Percentiles rank a stretch among this genome's conserved stretches.
Evolutionary conservation across 2,888 invertebrate species (phyloP).

Genomic region (Lasioglossum villosulum): DNA sequence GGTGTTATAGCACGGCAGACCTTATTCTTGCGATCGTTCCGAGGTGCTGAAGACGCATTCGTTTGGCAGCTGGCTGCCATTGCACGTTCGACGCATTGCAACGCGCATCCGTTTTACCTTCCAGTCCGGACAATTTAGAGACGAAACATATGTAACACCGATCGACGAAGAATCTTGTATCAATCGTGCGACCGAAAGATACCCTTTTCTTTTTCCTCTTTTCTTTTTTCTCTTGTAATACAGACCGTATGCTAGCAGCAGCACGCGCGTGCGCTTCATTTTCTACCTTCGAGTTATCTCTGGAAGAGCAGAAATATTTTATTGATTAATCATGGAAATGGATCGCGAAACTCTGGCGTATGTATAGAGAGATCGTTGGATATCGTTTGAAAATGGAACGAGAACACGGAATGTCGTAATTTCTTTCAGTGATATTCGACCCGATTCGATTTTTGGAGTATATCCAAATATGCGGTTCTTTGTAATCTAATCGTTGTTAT

Average conservation of each 20-base stretch:
- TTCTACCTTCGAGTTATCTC: constrained; percentile 36
- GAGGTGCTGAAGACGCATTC: constrained; percentile 60
- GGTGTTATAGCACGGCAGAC: constrained; percentile 66
- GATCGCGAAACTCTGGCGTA: constrained; percentile 10
- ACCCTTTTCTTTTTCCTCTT: constrained; percentile 6
- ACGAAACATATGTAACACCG: constrained; percentile 35
- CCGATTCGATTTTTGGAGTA: constrained; percentile 4
- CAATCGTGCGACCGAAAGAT: constrained; percentile 29
- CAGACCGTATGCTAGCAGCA: background rate
- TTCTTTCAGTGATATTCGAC: background rate
- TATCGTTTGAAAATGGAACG: background rate
- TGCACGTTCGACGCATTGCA: constrained; percentile 55
- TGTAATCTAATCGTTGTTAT: constrained; percentile 13
- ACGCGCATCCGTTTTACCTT: constrained; percentile 48
- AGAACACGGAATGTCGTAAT: background rate
- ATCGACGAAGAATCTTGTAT: constrained; percentile 21
- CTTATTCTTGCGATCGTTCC: constrained; percentile 70
- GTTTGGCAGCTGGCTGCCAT: constrained; percentile 76
- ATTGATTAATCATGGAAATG: constrained; percentile 7
- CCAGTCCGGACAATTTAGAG: constrained; percentile 45
- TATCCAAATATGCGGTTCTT: constrained; percentile 5
- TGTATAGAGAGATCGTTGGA: background rate
- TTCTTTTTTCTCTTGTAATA: constrained; percentile 20
- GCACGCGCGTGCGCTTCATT: constrained; percentile 27
- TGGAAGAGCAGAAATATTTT: constrained; percentile 15